phyloP scores from a whole-genome alignment of 2,797 vertebrate genomes.

The Hemitrygon akajei region DNA sequence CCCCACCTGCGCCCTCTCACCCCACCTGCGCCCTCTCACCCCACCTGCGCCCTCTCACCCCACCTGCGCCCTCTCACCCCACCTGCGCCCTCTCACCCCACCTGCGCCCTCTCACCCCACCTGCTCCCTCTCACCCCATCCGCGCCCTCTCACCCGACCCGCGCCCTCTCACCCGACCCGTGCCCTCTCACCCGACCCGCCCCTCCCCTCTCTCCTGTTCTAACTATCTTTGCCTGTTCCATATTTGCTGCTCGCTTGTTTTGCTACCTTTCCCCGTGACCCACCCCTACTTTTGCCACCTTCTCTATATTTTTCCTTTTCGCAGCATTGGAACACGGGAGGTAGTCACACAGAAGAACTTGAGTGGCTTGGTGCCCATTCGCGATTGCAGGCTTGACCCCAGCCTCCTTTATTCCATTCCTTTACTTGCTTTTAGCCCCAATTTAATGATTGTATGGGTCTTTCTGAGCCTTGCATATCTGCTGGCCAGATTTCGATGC shows the following conservation, averaged over 20 bases:
- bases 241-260: slow-evolving; percentile 6
- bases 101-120: no score
- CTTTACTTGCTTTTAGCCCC: slow-evolving; percentile 91
- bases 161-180: no score
- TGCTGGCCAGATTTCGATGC: slow-evolving; percentile 93
- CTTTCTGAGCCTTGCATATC: slow-evolving; percentile 89
- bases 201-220: slow-evolving; percentile 44
- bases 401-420: slow-evolving; percentile 94
- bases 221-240: slow-evolving; percentile 34
- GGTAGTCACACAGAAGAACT: slow-evolving; percentile 98
- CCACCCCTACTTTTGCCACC: slow-evolving; percentile 48
- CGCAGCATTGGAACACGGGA: slow-evolving; percentile 97
- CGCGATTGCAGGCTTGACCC: slow-evolving; percentile 92
- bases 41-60: no score
- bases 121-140: background rate
- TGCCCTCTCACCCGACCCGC: no score
- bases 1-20: no score
- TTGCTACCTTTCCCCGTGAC: slow-evolving; percentile 41
- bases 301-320: slow-evolving; percentile 54
- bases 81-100: slow-evolving; percentile 39
- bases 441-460: slow-evolving; percentile 97
- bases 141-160: no score
- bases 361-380: slow-evolving; percentile 92
- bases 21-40: no score
- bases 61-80: no score